Evolutionary conservation across 2,113 vertebrate species (phyloP).

Genomic region (Poicephalus gulielmi): DNA sequence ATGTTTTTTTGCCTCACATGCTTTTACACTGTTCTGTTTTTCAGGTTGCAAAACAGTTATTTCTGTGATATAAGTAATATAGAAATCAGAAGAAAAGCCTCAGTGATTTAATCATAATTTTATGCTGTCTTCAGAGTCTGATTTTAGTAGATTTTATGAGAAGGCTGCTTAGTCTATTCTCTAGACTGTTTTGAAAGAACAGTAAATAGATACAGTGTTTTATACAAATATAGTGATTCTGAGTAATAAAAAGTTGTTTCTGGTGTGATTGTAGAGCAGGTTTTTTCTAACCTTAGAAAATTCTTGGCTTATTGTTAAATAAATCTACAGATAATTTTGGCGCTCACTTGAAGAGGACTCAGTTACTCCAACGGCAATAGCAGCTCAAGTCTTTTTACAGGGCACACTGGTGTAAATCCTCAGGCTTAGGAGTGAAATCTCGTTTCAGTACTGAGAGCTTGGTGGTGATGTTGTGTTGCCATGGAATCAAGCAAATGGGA

Average conservation of each 20-base stretch:
- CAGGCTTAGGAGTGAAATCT: slow-evolving; percentile 39
- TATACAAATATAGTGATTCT: background rate
- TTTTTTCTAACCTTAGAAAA: background rate
- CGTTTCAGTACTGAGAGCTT: slow-evolving; percentile 28
- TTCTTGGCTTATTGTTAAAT: background rate
- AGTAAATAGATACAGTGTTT: background rate
- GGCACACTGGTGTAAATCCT: background rate
- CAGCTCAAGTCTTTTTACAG: slow-evolving; percentile 5
- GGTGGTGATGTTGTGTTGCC: slow-evolving; percentile 49
- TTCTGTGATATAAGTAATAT: background rate
- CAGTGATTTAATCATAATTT: background rate
- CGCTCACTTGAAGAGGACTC: background rate
- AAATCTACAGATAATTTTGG: background rate
- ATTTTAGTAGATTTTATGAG: background rate
- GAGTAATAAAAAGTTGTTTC: background rate
- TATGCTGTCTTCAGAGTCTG: background rate
- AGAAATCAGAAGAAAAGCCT: background rate
- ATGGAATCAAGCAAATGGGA: slow-evolving; percentile 46
- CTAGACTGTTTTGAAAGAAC: background rate
- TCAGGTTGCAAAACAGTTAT: background rate
- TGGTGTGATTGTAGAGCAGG: background rate
- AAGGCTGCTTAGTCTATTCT: background rate
- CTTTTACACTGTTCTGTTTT: background rate
- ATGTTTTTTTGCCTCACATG: background rate
- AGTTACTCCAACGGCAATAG: background rate